Conservation (phyloP, 2,888 invertebrate species). For the Aleiodes testaceus region DNA sequence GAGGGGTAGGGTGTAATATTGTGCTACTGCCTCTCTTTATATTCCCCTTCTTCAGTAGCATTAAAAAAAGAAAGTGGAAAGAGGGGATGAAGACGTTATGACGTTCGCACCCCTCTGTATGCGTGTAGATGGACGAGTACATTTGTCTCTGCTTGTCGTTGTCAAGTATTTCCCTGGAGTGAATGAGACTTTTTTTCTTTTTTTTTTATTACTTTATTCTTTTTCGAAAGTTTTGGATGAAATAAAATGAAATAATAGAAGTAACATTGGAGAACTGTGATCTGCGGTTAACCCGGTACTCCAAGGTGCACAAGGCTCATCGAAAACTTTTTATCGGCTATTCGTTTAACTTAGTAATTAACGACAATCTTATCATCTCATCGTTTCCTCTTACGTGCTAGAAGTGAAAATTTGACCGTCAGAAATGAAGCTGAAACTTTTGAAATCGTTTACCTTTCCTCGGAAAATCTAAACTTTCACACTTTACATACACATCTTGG, state of each 20-base stretch:
- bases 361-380: slow-evolving; percentile 49
- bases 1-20: slow-evolving; percentile 19
- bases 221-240: neutral
- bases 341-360: slow-evolving; percentile 58
- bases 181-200: slow-evolving; percentile 3
- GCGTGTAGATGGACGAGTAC: slow-evolving; percentile 10
- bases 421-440: slow-evolving; percentile 9
- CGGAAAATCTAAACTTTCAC: neutral
- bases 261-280: neutral
- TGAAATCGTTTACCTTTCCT: neutral
- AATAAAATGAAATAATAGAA: neutral
- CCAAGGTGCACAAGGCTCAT: slow-evolving; percentile 1
- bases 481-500: neutral
- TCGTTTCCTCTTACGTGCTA: neutral
- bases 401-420: neutral
- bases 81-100: slow-evolving; percentile 24
- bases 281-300: slow-evolving; percentile 16
- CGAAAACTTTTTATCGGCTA: slow-evolving; percentile 57
- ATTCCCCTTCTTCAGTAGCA: slow-evolving; percentile 35
- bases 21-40: slow-evolving; percentile 45
- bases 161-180: slow-evolving; percentile 3
- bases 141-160: slow-evolving; percentile 25
- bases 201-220: neutral
- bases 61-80: neutral
- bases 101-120: slow-evolving; percentile 31